Conservation (phyloP, 2,113 vertebrate genomes). For the Pseudorasbora parva region DNA sequence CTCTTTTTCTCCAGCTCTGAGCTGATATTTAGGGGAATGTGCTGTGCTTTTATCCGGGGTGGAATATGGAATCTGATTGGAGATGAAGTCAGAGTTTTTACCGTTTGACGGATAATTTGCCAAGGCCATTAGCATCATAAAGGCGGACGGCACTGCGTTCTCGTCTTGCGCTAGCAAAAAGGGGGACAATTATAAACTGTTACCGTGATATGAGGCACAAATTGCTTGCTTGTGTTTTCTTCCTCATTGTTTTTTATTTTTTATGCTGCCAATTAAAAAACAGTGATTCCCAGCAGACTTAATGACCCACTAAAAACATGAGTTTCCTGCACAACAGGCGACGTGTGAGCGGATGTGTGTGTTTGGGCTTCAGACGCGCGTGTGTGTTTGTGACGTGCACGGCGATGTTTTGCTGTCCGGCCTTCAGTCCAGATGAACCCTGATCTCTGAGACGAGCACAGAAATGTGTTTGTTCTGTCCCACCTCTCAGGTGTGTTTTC, state of each 20-base stretch:
- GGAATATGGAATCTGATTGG: constrained; percentile 48
- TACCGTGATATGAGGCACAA: neutral
- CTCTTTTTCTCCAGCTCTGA: constrained; percentile 30
- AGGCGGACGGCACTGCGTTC: constrained; percentile 32
- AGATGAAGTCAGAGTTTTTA: constrained; percentile 40
- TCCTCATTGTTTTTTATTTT: constrained; percentile 3
- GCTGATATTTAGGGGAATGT: constrained; percentile 23
- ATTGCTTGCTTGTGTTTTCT: constrained; percentile 36
- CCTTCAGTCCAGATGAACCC: neutral
- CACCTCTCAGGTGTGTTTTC: neutral
- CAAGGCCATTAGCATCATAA: constrained; percentile 62
- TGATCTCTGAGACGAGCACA: neutral
- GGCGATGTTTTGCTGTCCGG: neutral
- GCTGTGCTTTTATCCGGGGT: constrained; percentile 13
- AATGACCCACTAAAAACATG: neutral
- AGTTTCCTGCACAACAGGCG: too few species aligned
- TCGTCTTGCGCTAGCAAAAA: neutral
- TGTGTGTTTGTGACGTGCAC: neutral
- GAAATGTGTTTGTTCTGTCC: neutral
- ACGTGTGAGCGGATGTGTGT: neutral
- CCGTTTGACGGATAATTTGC: constrained; percentile 39
- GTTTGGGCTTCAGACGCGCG: neutral
- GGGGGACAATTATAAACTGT: neutral
- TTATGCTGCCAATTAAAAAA: constrained; percentile 32
- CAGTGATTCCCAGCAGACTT: constrained; percentile 44